Conservation (phyloP, 2,888 invertebrate species). For the Torymus aiolomorphi region DNA sequence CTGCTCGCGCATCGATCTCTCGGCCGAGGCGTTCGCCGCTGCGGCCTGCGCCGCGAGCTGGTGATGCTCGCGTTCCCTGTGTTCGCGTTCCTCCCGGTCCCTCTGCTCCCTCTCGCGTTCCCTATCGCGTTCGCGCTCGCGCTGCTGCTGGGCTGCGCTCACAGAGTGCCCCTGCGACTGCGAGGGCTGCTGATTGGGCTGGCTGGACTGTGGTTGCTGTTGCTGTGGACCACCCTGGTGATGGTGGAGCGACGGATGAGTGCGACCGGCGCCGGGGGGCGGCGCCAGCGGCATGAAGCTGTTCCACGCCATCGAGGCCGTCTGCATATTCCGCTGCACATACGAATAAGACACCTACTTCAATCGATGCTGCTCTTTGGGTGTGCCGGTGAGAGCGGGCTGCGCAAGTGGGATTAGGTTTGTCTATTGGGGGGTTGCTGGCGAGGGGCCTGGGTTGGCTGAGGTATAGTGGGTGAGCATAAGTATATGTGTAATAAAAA, state of each 20-base stretch:
- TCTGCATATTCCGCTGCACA: slow-evolving; percentile 74
- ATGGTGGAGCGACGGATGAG: slow-evolving; percentile 68
- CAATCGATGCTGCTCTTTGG: slow-evolving; percentile 33
- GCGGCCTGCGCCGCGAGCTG: slow-evolving; percentile 62
- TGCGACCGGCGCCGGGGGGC: slow-evolving; percentile 67
- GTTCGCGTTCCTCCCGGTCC: slow-evolving; percentile 62
- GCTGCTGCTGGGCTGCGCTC: slow-evolving; percentile 64
- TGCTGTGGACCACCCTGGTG: slow-evolving; percentile 67
- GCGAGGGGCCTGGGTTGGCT: no score
- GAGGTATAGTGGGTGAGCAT: no score
- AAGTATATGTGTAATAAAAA: no score
- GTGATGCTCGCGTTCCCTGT: slow-evolving; percentile 65
- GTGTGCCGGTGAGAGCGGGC: no score
- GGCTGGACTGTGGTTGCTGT: slow-evolving; percentile 61
- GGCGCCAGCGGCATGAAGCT: slow-evolving; percentile 71
- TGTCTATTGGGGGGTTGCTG: no score
- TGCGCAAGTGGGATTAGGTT: no score
- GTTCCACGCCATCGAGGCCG: slow-evolving; percentile 72
- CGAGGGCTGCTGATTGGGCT: slow-evolving; percentile 65
- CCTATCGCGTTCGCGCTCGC: slow-evolving; percentile 64
- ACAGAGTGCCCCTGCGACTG: slow-evolving; percentile 55
- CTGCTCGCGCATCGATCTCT: slow-evolving; percentile 71
- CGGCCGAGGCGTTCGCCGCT: slow-evolving; percentile 65
- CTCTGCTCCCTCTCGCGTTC: slow-evolving; percentile 66
- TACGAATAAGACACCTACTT: slow-evolving; percentile 68